Base-by-base conservation (phyloP, 2,888 invertebrate genomes). In the Ectobius pallidus region DNA sequence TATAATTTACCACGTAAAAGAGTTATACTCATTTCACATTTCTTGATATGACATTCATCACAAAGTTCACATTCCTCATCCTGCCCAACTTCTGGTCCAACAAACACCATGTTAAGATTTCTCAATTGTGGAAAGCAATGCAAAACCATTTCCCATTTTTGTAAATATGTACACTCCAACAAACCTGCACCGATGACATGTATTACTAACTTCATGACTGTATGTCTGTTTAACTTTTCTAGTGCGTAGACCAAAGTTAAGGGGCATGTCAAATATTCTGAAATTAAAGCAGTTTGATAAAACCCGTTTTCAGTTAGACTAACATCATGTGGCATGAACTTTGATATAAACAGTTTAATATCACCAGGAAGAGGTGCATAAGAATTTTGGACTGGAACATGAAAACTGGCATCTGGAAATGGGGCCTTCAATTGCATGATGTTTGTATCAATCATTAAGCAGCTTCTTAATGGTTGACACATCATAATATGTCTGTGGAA, bases 171-270 rank as follows among this genome's bases (percentile, higher is more conserved):
- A 16, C 65, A 65, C 14, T 65, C 65, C n/a, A 65, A 39, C n/a
- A 20, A 16, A 20, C 42, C 25, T 22, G 65, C 42, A 20, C 65
- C 65, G 2, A 65, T 20, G 16, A 65, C 44, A 44, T 65, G 65
- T 3, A 42, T 27, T 16, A 39, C 14, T 2, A 65, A 9, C n/a
- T 65, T 44, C n/a, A 20, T 16, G 1, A 16, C 39, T 4, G 20
- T 18, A 20, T 14, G 1, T 11, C 2, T 42, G 7, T 16, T 25
- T 6, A 25, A 11, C 20, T 39, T 65, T 7, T 65, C 65, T 25
- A 65, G 22, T 11, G 22, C 65, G 20, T 65, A 65, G n/a, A 65
- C 18, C 20, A 65, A 65, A 16, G 65, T 65, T 20, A 65, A 65
- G 34, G 65, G 65, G 25, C 65, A 65, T 6, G 65, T 65, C 22